Evolutionary conservation across 2,888 invertebrate species (phyloP).

Genomic region (Penaeus monodon): DNA sequence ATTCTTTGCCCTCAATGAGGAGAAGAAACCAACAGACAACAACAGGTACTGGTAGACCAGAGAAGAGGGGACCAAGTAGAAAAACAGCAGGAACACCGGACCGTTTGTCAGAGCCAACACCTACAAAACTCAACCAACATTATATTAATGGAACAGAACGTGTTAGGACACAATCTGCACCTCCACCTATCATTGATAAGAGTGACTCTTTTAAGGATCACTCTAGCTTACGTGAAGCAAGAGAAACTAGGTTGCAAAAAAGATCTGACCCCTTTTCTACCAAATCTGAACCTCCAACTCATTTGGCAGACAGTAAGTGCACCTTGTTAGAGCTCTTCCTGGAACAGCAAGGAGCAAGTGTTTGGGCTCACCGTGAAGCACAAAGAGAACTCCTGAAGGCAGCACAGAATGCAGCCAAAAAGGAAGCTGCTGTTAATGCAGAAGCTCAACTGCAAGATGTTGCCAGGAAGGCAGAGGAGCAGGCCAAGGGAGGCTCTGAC

Average conservation of each 20-base stretch:
- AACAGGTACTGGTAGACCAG: constrained; percentile 48
- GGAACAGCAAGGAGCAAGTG: constrained; percentile 64
- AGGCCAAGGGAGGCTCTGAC: constrained; percentile 35
- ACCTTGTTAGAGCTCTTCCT: constrained; percentile 62
- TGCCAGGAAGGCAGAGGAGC: constrained; percentile 45
- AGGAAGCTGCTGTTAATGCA: constrained; percentile 29
- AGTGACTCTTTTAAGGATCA: constrained; percentile 42
- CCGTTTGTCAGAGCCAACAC: constrained; percentile 62
- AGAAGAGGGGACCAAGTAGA: constrained; percentile 51
- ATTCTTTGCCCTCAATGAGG: constrained; percentile 63
- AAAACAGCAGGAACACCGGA: constrained; percentile 58
- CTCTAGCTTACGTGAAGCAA: constrained; percentile 20
- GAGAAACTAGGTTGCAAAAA: constrained; percentile 41
- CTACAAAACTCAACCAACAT: constrained; percentile 47
- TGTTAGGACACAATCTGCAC: constrained; percentile 62
- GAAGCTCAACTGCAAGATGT: constrained; percentile 32
- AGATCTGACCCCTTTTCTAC: constrained; percentile 55
- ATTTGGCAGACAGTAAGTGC: constrained; percentile 63
- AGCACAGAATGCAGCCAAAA: constrained; percentile 53
- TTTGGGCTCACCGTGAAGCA: constrained; percentile 63
- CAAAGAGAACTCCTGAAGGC: constrained; percentile 62
- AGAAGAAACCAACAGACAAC: constrained; percentile 46
- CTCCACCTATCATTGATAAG: constrained; percentile 61
- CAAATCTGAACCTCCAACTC: constrained; percentile 59
- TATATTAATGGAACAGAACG: constrained; percentile 55